Evolutionary conservation across 2,113 vertebrate species (phyloP).

Genomic region (Chitala chitala): DNA sequence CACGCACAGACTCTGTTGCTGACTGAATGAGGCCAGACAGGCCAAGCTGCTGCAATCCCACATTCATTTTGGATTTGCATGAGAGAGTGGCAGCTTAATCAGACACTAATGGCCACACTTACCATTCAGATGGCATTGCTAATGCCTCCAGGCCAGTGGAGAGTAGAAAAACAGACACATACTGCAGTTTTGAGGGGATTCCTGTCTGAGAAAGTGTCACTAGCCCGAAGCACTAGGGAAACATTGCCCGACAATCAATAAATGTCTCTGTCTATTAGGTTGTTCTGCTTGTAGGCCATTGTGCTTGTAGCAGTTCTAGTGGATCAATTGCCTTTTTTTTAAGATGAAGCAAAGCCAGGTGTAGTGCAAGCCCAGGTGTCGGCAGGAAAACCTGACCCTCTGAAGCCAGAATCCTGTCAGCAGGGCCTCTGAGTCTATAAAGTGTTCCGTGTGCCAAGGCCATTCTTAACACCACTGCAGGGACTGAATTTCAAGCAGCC

Average conservation of each 20-base stretch:
- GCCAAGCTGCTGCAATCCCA: background rate
- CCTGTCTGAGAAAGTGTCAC: background rate
- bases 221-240: conserved; percentile 2
- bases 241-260: conserved; percentile 33
- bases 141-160: background rate
- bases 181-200: background rate
- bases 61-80: background rate
- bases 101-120: background rate
- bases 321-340: conserved; percentile 29
- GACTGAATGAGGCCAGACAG: background rate
- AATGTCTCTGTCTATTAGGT: conserved; percentile 21
- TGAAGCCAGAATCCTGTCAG: background rate
- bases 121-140: background rate
- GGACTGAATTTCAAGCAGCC: background rate
- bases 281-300: background rate
- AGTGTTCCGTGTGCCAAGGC: background rate
- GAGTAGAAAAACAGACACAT: too few species aligned
- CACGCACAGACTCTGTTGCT: background rate
- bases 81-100: background rate
- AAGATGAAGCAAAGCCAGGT: background rate
- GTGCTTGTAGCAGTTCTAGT: background rate
- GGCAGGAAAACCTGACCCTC: background rate
- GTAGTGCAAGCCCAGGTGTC: background rate
- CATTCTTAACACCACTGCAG: background rate
- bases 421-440: background rate